Percentiles rank a stretch among this genome's conserved stretches.
Evolutionary conservation across 2,888 invertebrate species (phyloP).

Genomic region (Timema cristinae): DNA sequence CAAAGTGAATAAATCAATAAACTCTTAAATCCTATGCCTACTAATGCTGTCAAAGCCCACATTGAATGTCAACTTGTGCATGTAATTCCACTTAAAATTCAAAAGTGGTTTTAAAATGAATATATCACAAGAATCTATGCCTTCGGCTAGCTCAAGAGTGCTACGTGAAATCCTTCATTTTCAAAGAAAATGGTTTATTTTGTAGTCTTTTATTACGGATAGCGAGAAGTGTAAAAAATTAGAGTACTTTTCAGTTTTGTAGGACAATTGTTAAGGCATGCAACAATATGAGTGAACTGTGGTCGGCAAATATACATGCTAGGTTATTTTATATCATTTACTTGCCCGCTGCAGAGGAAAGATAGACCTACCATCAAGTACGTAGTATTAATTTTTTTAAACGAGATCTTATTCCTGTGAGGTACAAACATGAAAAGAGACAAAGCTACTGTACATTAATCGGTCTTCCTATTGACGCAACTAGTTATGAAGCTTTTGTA

Average conservation of each 20-base stretch:
- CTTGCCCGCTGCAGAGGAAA: constrained; percentile 9
- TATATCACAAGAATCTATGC: background rate
- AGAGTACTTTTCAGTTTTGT: constrained; percentile 2
- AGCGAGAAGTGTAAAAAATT: background rate
- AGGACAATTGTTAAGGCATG: constrained; percentile 7
- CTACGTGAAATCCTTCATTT: constrained; percentile 2
- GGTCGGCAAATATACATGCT: constrained; percentile 6
- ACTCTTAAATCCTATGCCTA: constrained; percentile 8
- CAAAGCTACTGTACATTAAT: background rate
- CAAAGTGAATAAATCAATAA: background rate
- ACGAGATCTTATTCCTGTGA: constrained; percentile 6
- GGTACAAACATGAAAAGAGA: background rate
- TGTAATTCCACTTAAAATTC: constrained; percentile 6
- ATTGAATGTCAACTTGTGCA: constrained; percentile 6
- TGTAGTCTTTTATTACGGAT: background rate
- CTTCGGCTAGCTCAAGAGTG: constrained; percentile 7
- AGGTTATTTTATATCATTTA: constrained; percentile 5
- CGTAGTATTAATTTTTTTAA: constrained; percentile 4
- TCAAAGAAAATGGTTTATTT: constrained; percentile 8
- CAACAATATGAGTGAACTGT: constrained; percentile 10
- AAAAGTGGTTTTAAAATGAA: background rate
- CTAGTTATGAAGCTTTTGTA: constrained; percentile 1
- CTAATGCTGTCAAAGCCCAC: background rate
- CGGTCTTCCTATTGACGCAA: background rate
- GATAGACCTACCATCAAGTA: constrained; percentile 9